Conservation (phyloP, 2,797 vertebrate genomes). For the Anguilla marmorata region DNA sequence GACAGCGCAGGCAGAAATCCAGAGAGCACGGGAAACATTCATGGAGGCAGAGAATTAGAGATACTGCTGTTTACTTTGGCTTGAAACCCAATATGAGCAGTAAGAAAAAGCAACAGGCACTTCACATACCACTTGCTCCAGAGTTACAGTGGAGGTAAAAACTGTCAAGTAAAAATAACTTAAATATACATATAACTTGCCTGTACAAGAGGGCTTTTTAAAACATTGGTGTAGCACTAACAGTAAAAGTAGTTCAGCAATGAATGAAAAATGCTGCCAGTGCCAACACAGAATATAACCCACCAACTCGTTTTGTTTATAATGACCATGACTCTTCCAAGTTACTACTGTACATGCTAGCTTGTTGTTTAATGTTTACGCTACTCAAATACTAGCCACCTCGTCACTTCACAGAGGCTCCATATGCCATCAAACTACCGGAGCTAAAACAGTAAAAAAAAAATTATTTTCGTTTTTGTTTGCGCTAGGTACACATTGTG, state of each 20-base stretch:
- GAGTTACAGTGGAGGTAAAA: neutral
- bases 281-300: neutral
- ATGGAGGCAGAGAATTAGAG: conserved; percentile 8
- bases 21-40: neutral
- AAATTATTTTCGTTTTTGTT: neutral
- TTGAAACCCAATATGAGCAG: neutral
- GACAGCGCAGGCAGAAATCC: conserved; percentile 22
- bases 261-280: neutral
- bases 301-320: neutral
- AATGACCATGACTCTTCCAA: neutral
- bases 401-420: neutral
- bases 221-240: neutral
- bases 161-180: neutral
- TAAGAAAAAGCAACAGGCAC: conserved; percentile 29
- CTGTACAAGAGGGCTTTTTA: neutral
- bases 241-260: neutral
- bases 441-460: too few relatives aligned
- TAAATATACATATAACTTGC: neutral
- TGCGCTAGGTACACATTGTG: neutral
- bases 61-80: conserved; percentile 34
- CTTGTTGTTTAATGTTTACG: neutral
- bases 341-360: too few relatives aligned
- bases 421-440: too few relatives aligned
- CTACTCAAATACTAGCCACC: neutral
- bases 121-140: neutral